Base-by-base conservation (phyloP, 2,113 vertebrate species). In the Odontophorus gujanensis region DNA sequence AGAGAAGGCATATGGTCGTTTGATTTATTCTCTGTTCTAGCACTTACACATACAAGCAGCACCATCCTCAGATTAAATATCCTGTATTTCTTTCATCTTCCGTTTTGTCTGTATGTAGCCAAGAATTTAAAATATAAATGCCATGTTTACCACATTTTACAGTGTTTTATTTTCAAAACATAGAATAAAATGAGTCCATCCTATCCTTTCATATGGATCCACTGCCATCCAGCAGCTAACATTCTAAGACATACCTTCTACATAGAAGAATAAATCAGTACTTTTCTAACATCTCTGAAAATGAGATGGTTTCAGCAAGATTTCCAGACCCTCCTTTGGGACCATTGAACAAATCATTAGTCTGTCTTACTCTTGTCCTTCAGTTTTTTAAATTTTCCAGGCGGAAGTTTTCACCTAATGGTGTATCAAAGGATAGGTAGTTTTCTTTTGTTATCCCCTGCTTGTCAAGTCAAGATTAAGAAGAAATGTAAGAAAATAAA, bases 321-420 rank as follows among this genome's bases (percentile, higher is more conserved):
- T 65, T 75, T 75, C 25, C 12, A 17, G 6, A 8, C 78, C 62
- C 20, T 81, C 4, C 34, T 24, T 7, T 43, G 19, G 20, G 40
- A 26, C 16, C 2, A 1, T 9, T 69, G 14, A 81, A 50, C 13
- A 82, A 50, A 51, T 40, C 38, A 26, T 25, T 32, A 57, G 6
- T 45, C 19, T 14, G 17, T 79, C 28, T 74, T 68, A 62, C 9
- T 19, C 22, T 74, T 87, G 18, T 12, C 17, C 42, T 57, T 81
- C 26, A 43, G 20, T n/a, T 45, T 21, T 75, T 40, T 77, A 34
- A 53, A 62, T 80, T 78, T 77, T 57, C n/a, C 42, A 21, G 63
- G 57, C 18, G 45, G 43, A 13, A 32, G 3, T 75, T 13, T 7
- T 38, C 65, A 22, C 9, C 65, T 71, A 0, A 0, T 15, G 0